Conservation (phyloP, 2,888 invertebrate genomes). For the Anodontia alba region DNA sequence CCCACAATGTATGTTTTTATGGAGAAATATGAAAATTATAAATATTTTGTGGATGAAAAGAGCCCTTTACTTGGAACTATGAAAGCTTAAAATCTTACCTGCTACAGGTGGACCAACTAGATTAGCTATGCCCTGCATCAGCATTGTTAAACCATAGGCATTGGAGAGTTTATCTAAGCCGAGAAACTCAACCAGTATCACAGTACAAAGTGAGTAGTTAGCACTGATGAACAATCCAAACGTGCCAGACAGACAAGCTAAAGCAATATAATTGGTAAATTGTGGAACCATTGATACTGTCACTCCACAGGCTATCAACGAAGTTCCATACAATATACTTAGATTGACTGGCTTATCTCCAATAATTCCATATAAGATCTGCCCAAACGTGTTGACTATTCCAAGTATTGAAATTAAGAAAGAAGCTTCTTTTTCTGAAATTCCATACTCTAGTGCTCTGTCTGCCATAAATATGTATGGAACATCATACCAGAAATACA, state of each 20-base stretch:
- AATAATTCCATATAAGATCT: slow-evolving; percentile 91
- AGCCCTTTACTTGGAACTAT: too few relatives aligned
- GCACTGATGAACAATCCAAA: slow-evolving; percentile 96
- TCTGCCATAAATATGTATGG: slow-evolving; percentile 97
- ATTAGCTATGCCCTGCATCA: slow-evolving; percentile 96
- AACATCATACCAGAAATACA: slow-evolving; percentile 87
- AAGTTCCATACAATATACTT: slow-evolving; percentile 92
- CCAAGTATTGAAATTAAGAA: slow-evolving; percentile 92
- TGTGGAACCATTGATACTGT: slow-evolving; percentile 79
- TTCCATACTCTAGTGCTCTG: slow-evolving; percentile 88
- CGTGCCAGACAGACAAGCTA: slow-evolving; percentile 72
- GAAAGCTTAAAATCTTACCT: too few relatives aligned
- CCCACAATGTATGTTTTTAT: too few relatives aligned
- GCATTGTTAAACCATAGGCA: slow-evolving; percentile 94
- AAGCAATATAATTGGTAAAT: slow-evolving; percentile 66
- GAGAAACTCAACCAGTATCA: slow-evolving; percentile 95
- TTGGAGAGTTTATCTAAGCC: slow-evolving; percentile 96
- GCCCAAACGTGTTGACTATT: slow-evolving; percentile 93
- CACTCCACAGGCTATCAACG: slow-evolving; percentile 87
- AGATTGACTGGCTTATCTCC: slow-evolving; percentile 94
- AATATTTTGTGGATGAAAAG: too few relatives aligned
- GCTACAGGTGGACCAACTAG: slow-evolving; percentile 95
- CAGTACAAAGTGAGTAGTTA: slow-evolving; percentile 94
- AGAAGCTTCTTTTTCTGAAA: slow-evolving; percentile 86
- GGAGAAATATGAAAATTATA: too few relatives aligned